These are phyloP conservation scores for Hystrix cristata DNA, from an alignment of 2,113 vertebrate species.

Conservation along the genomic window DNA sequence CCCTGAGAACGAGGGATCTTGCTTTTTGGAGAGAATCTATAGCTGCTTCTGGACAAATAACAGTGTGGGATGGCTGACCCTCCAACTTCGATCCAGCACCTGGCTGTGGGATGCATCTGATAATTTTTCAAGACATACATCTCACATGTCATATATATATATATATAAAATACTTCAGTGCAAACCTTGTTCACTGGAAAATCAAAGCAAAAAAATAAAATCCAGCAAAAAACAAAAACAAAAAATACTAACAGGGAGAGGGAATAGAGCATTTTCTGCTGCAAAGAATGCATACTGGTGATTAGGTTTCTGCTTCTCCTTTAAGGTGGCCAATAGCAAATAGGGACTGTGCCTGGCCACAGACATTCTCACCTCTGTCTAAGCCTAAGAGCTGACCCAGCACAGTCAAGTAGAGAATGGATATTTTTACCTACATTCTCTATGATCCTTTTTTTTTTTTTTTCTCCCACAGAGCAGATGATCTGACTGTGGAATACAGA, in stretches of 20 bases:
- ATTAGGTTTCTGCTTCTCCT: neutral
- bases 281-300: neutral
- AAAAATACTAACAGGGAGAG: neutral
- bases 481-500: neutral
- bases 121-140: slow-evolving; percentile 33
- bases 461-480: neutral
- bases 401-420: neutral
- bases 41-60: neutral
- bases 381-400: neutral
- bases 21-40: slow-evolving; percentile 56
- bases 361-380: neutral
- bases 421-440: slow-evolving; percentile 46
- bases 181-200: slow-evolving; percentile 43
- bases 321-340: neutral
- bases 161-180: neutral
- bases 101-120: neutral
- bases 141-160: neutral
- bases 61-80: neutral
- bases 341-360: neutral
- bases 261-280: neutral
- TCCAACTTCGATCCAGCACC: slow-evolving; percentile 56
- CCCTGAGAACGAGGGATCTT: neutral
- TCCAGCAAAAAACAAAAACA: neutral
- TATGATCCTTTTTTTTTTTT: neutral
- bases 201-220: slow-evolving; percentile 13